Evolutionary conservation across 1,140 invertebrate genomes (phyloP), one percentile per base, ranked within the genome.

Genomic region (Octopus sinensis): DNA sequence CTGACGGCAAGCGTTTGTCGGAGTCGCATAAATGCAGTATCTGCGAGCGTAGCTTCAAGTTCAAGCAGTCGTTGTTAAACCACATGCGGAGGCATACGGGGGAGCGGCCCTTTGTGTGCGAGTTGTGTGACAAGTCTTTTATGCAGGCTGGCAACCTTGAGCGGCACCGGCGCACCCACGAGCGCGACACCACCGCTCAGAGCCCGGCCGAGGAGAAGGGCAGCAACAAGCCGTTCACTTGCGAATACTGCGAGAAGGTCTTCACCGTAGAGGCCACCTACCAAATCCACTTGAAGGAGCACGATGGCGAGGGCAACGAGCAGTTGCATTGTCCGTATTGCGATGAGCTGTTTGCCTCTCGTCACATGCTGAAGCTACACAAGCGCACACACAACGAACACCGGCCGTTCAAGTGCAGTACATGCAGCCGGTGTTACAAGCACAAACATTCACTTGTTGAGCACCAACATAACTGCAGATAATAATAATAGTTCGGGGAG

Each of bases 91-190:
- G 80, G 51, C 84, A 85, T 62, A 78, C 43, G 0, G 82, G 83
- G 4, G 68, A 53, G 13, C 81, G 80, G 62, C 83, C 83, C 53
- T 85, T 83, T 53, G 17, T n/a, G 5, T 85, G 84, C 76, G 30
- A 23, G 17, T 75, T 80, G 54, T 88, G 87, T 80, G 71, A 79
- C 17, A 86, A 86, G 76, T 54, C 82, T 76, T 88, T 88, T 68
- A 86, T 84, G 23, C 87, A 85, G 54, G 79, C 81, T 54, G 83
- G 83, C 17, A 88, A 88, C 73, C 82, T 88, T 4, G 84, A 84
- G 56, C 88, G 86, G 77, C 87, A 88, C 79, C 12, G 53, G n/a
- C 80, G 87, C 17, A 85, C 82, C 79, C 87, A 88, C 73, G 17
- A 73, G 68, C 68, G 13, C 17, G 68, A 73, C 13, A 5, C 13